phyloP scores from a whole-genome alignment of 2,113 vertebrate species.

The Solea solea region DNA sequence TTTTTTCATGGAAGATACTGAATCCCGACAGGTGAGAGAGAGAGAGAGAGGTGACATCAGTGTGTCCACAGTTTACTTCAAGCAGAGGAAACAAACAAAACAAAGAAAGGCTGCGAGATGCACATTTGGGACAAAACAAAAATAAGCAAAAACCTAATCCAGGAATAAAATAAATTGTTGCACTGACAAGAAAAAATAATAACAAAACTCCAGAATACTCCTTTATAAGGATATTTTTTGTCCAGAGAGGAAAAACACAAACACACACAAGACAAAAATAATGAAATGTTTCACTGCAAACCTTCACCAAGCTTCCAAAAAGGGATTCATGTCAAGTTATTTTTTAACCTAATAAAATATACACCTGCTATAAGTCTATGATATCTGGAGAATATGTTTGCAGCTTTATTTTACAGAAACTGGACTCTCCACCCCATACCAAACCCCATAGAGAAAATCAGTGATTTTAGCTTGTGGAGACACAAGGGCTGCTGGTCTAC shows the following conservation, averaged over 20 bases:
- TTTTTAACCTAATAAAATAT: too few relatives aligned
- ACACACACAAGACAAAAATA: constrained; percentile 25
- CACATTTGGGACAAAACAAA: constrained; percentile 13
- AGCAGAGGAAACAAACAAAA: constrained; percentile 34
- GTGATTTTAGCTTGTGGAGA: too few relatives aligned
- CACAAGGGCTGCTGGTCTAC: too few relatives aligned
- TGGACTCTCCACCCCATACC: too few relatives aligned
- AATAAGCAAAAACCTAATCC: constrained; percentile 50
- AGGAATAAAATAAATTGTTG: constrained; percentile 23
- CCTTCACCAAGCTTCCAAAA: neutral
- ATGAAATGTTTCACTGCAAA: constrained; percentile 41
- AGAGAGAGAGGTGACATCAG: neutral
- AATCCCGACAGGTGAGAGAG: too few relatives aligned
- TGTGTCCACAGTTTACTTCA: neutral
- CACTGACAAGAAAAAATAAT: constrained; percentile 9
- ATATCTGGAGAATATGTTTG: too few relatives aligned
- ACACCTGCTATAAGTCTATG: too few relatives aligned
- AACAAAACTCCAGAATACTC: neutral
- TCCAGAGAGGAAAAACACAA: constrained; percentile 18
- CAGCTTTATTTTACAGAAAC: too few relatives aligned
- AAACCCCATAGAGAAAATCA: too few relatives aligned
- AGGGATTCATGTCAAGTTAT: too few relatives aligned
- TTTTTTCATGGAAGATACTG: constrained; percentile 22
- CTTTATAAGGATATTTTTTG: constrained; percentile 5
- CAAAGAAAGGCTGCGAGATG: constrained; percentile 6